A percentile compares a stretch with the other conserved stretches of the same genome.
phyloP scores from a whole-genome alignment of 2,797 vertebrate genomes.

The Xiphophorus birchmanni region DNA sequence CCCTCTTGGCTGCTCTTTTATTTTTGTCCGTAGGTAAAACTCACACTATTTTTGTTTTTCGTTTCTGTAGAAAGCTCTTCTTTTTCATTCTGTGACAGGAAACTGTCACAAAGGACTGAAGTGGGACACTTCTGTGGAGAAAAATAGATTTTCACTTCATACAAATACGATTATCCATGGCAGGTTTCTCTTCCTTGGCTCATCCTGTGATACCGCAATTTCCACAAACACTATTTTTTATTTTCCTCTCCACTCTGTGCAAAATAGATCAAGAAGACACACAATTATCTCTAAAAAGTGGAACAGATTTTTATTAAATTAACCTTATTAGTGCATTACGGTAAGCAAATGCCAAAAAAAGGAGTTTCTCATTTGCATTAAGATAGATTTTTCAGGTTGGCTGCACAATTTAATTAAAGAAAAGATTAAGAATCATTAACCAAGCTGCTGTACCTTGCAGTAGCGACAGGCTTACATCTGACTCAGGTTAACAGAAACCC shows the following conservation, averaged over 20 bases:
- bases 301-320: conserved; percentile 99
- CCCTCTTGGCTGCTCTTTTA: not conserved
- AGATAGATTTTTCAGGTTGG: conserved; percentile 99
- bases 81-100: conserved; percentile 50
- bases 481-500: conserved; percentile 99
- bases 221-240: conserved; percentile 82
- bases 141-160: conserved; percentile 74
- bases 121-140: conserved; percentile 60
- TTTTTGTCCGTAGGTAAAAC: conserved; percentile 19
- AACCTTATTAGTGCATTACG: conserved; percentile 99
- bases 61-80: conserved; percentile 12
- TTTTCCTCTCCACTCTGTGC: conserved; percentile 49
- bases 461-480: conserved; percentile 97
- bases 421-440: conserved; percentile 99
- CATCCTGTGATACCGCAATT: conserved; percentile 74
- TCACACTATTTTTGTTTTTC: not conserved
- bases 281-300: conserved; percentile 99
- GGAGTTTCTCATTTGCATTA: conserved; percentile 99
- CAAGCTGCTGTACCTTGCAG: conserved; percentile 99
- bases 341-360: conserved; percentile 99
- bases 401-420: conserved; percentile 99
- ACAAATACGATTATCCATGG: conserved; percentile 76
- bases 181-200: conserved; percentile 62
- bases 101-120: conserved; percentile 56
- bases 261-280: conserved; percentile 95